Evolutionary conservation across 1,140 invertebrate genomes (phyloP), one percentile per base, ranked within the genome.

Genomic region (Hylyphantes graminicola): DNA sequence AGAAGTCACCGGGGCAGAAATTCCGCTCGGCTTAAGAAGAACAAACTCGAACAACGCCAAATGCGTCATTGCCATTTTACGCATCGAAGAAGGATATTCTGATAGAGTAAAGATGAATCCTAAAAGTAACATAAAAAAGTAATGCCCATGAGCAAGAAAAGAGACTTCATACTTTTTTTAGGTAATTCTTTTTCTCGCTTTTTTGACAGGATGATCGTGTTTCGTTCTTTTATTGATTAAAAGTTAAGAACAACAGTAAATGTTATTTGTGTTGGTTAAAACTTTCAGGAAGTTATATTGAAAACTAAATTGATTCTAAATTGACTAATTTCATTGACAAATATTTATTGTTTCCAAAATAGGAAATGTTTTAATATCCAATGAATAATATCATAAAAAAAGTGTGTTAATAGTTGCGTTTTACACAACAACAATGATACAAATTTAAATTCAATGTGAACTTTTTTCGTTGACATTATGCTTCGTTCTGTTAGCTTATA

Each of bases 91-190:
- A 53, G 15, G 50, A 9, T 70, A 70, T 70, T 70, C 68, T 70
- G 50, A 70, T 70, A 53, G 68, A 70, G 35, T 35, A 35, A 70
- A 70, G 68, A 70, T 70, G 68, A 74, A n/a, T 74, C 54, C 35
- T 15, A 59, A 59, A 74, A 73, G 19, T 12, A 55, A 57, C 11
- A 59, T 21, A 12, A 13, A 21, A 74, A 74, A 74, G 57, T 57
- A 57, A 17, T 21, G 57, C 12, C 12, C 12, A 61, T 17, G 21
- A 2, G 57, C 9, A 57, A 73, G 50, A 74, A 73, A 74, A 74
- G 54, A 48, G 17, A 61, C 17, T 15, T 15, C 57, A 15, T 17
- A 35, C 35, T 35, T 35, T 35, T 35, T 35, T 35, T 35, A 35
- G 35, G 35, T 35, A 35, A 35, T 35, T 35, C 35, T 35, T 70